Conservation (phyloP, 37 sponge, comb jelly and placozoan species). For the Dysidea cf. avara region DNA sequence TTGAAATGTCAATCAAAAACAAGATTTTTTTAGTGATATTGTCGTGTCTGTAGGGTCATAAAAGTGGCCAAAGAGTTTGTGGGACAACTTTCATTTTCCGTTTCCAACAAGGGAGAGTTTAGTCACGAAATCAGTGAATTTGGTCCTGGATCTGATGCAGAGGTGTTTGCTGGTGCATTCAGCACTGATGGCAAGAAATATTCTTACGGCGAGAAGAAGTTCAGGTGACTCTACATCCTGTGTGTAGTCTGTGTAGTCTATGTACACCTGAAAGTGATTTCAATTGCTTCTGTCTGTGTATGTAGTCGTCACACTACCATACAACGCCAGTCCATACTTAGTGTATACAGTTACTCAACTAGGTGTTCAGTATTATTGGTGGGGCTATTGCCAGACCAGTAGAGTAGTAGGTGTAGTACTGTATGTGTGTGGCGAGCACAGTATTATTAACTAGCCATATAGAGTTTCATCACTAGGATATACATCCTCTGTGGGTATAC, state of each 20-base stretch:
- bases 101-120: slow-evolving; percentile 49
- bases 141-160: slow-evolving; percentile 40
- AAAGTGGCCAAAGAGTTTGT: slow-evolving; percentile 88
- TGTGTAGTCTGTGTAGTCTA: too few relatives aligned
- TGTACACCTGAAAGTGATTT: neutral
- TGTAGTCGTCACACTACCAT: too few relatives aligned
- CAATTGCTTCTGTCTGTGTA: neutral
- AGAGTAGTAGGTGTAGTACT: too few relatives aligned
- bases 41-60: slow-evolving; percentile 52
- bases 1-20: neutral
- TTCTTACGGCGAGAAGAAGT: slow-evolving; percentile 56
- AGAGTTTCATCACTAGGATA: too few relatives aligned
- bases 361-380: too few relatives aligned
- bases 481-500: too few relatives aligned
- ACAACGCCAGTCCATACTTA: too few relatives aligned
- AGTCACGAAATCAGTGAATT: slow-evolving; percentile 48
- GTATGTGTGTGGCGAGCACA: too few relatives aligned
- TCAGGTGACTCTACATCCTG: slow-evolving; percentile 42
- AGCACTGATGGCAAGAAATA: slow-evolving; percentile 72
- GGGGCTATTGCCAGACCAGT: too few relatives aligned
- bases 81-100: slow-evolving; percentile 62
- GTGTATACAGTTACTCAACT: too few relatives aligned
- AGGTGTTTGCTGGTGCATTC: slow-evolving; percentile 47
- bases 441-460: too few relatives aligned
- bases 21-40: neutral